phyloP scores from a whole-genome alignment of 2,113 vertebrate genomes.

The Charadrius vociferus region DNA sequence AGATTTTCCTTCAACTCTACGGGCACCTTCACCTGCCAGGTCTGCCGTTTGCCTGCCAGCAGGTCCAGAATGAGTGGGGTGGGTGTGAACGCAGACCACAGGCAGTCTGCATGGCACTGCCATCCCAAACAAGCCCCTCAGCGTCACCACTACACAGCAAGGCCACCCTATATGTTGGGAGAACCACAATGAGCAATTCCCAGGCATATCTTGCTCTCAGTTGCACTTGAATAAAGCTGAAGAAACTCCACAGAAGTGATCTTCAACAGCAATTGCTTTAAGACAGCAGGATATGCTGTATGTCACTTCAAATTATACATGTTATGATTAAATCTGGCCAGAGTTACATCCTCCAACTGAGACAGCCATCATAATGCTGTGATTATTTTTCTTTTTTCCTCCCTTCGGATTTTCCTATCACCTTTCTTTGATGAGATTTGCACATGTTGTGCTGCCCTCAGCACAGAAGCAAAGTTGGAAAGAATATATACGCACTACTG shows the following conservation, averaged over 20 bases:
- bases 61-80: not conserved
- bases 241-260: not conserved
- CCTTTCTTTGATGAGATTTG: constrained; percentile 11
- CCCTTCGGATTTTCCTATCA: not conserved
- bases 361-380: not conserved
- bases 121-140: not conserved
- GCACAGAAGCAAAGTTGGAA: not conserved
- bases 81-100: accelerated
- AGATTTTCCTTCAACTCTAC: not conserved
- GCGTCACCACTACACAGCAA: not conserved
- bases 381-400: constrained; percentile 2
- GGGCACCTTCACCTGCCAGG: not conserved
- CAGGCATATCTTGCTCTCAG: not conserved
- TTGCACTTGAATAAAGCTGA: not conserved
- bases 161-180: not conserved
- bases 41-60: not conserved
- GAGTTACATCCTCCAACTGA: not conserved
- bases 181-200: not conserved
- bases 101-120: not conserved
- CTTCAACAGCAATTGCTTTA: not conserved
- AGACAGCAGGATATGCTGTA: not conserved
- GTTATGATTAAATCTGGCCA: constrained; percentile 12
- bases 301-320: not conserved
- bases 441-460: not conserved
- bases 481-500: not conserved